Evolutionary conservation across 2,888 invertebrate species (phyloP).

Genomic region (Eupithecia centaureata): DNA sequence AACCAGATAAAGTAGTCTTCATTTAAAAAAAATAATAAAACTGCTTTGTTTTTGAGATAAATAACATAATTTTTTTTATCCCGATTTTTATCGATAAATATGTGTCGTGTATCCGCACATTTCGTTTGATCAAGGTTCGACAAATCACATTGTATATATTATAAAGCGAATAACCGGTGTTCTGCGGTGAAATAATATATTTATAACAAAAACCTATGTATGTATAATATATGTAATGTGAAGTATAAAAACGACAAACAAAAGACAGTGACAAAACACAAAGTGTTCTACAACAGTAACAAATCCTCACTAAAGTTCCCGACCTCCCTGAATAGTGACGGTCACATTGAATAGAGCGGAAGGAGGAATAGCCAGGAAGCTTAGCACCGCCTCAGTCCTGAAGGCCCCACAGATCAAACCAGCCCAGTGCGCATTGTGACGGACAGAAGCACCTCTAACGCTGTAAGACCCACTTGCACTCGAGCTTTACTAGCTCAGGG

Average conservation of each 20-base stretch:
- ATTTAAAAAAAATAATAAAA: too few species aligned
- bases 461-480: too few species aligned
- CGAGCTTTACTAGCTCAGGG: too few species aligned
- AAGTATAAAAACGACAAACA: constrained; percentile 17
- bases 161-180: constrained; percentile 18
- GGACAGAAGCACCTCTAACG: constrained; percentile 56
- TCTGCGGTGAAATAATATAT: constrained; percentile 21
- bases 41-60: too few species aligned
- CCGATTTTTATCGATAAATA: too few species aligned
- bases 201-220: not conserved
- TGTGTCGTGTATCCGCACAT: too few species aligned
- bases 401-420: constrained; percentile 76
- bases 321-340: not conserved
- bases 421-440: constrained; percentile 68
- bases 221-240: not conserved
- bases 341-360: not conserved
- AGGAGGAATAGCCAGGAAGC: too few species aligned
- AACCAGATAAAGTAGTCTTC: too few species aligned
- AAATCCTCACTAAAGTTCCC: not conserved
- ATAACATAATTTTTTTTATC: too few species aligned
- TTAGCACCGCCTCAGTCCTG: too few species aligned
- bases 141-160: constrained; percentile 6
- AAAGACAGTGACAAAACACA: constrained; percentile 15
- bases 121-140: too few species aligned
- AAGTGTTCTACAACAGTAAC: not conserved